These are phyloP conservation scores for Mormyrops boulengeri DNA, from an alignment of 2,797 vertebrate species.

Conservation along the genomic window DNA sequence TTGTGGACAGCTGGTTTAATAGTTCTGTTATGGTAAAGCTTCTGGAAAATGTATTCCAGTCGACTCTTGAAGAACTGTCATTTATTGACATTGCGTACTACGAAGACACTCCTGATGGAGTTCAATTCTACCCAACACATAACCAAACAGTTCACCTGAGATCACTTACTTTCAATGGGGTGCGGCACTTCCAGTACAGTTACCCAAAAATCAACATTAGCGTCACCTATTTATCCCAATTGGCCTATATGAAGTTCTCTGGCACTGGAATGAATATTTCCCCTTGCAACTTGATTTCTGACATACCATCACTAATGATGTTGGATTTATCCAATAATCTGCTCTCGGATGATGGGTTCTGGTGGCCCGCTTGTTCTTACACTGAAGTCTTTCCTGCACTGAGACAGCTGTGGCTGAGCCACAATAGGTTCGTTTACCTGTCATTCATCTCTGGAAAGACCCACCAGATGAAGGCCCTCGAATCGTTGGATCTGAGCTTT, in stretches of 20 bases:
- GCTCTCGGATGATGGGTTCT: constrained; percentile 29
- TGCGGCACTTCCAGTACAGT: constrained; percentile 29
- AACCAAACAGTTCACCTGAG: constrained; percentile 16
- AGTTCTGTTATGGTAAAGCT: constrained; percentile 22
- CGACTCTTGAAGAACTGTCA: not conserved
- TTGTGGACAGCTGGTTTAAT: constrained; percentile 39
- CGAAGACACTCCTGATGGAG: constrained; percentile 50
- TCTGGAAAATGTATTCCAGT: constrained; percentile 1
- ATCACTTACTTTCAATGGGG: constrained; percentile 40
- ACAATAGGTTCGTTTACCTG: constrained; percentile 20
- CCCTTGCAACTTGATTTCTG: constrained; percentile 17
- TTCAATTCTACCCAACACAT: constrained; percentile 38
- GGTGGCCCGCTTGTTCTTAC: constrained; percentile 16
- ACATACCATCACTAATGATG: not conserved
- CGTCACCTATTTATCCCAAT: not conserved
- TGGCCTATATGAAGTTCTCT: constrained; percentile 21
- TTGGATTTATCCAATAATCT: constrained; percentile 25
- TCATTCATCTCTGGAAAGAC: constrained; percentile 7
- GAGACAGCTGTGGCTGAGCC: constrained; percentile 11
- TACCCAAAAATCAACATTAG: constrained; percentile 18
- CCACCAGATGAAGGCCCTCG: constrained; percentile 47
- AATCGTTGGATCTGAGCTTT: constrained; percentile 54
- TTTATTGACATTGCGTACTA: constrained; percentile 47
- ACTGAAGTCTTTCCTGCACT: constrained; percentile 12
- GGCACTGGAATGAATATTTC: constrained; percentile 22